Evolutionary conservation across 1,140 invertebrate species (phyloP), one percentile per base, ranked within the genome.

Genomic region (Trichomalopsis sarcophagae): DNA sequence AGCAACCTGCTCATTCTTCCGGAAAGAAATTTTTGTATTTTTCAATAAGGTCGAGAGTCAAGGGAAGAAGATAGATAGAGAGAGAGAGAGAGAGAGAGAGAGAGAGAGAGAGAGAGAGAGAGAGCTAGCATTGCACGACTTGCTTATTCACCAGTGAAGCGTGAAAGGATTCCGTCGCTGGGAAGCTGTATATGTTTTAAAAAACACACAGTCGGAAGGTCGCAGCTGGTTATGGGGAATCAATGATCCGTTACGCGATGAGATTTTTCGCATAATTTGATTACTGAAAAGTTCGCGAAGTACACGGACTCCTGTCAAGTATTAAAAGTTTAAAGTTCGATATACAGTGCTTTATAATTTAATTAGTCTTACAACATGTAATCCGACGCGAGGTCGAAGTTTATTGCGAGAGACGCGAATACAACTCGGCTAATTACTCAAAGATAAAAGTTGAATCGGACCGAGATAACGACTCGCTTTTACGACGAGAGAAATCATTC

Each of bases 21-120:
- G 73, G 33, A 74, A 74, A 14, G 33, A 74, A 74, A 74, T 74
- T 74, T 74, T 33, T 74, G 33, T 74, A 40, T 21, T 74, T 36
- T 74, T 74, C 73, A 74, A 36, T 74, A 40, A 74, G 23, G 13
- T 27, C 30, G 69, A 71, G 69, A 27, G 55, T 62, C 13, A 0
- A 27, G 27, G 2, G 27, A 27, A 27, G 27, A 27, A 2, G 27
- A 27, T 0, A 27, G 27, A 27, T 0, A 27, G 27, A 27, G n/a
- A 27, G 27, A 27, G 17, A 55, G 44, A 21, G 50, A 55, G 50
- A 21, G 14, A 62, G 55, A 62, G 27, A 27, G 27, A 27, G 27
- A 27, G 1, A 27, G 27, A 27, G n/a, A 27, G 27, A 27, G 17
- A 55, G 44, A 21, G 50, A 55, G 50, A 21, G 14, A 62, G 55